These are phyloP conservation scores for Gorsachius magnificus DNA, from an alignment of 2,797 vertebrate species.

Conservation along the genomic window DNA sequence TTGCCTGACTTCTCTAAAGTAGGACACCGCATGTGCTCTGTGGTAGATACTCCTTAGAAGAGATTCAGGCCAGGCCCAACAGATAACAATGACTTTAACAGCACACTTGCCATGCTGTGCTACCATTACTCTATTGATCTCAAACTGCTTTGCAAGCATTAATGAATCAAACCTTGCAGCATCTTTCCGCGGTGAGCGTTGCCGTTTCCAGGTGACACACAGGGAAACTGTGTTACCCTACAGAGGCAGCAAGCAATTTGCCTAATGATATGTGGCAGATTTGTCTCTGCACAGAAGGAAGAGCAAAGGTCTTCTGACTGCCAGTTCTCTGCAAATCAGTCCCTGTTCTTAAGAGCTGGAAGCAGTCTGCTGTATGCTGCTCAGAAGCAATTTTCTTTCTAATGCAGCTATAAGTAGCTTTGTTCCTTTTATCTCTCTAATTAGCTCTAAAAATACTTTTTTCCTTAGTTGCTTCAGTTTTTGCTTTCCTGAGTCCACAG, in stretches of 20 bases:
- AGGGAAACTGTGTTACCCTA: not conserved
- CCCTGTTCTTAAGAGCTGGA: not conserved
- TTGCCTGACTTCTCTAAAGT: not conserved
- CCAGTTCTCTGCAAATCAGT: not conserved
- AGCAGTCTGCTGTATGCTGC: not conserved
- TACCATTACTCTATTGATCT: not conserved
- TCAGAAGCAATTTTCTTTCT: not conserved
- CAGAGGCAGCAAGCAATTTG: not conserved
- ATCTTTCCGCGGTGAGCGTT: not conserved
- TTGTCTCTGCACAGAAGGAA: not conserved
- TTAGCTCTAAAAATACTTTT: not conserved
- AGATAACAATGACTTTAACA: not conserved
- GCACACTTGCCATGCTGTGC: not conserved
- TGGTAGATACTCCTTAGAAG: rapidly evolving
- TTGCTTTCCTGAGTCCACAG: not conserved
- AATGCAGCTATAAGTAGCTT: not conserved
- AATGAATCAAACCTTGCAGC: not conserved
- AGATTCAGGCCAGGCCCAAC: not conserved
- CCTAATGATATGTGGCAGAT: not conserved
- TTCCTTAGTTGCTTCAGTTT: not conserved
- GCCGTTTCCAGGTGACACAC: not conserved
- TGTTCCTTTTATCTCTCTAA: not conserved
- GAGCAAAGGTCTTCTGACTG: not conserved
- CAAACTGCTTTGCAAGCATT: not conserved
- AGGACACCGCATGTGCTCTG: not conserved